These are phyloP conservation scores for Goniozus legneri DNA, from an alignment of 1,140 invertebrate species.

Conservation along the genomic window DNA sequence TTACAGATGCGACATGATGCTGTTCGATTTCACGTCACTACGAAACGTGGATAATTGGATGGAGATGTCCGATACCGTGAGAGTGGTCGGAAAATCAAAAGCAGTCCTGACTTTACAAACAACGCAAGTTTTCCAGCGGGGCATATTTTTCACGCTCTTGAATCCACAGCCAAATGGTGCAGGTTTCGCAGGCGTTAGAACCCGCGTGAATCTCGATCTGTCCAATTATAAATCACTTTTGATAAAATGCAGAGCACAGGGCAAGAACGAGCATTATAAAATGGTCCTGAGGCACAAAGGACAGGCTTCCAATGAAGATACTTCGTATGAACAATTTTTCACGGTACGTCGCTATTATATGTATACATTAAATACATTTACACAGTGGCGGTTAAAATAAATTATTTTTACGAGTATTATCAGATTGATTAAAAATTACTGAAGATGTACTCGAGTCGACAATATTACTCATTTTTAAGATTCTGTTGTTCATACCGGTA, in stretches of 20 bases:
- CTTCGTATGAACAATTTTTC: slow-evolving; percentile 67
- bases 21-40: slow-evolving; percentile 51
- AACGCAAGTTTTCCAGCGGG: slow-evolving; percentile 59
- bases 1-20: slow-evolving; percentile 25
- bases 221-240: slow-evolving; percentile 52
- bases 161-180: slow-evolving; percentile 70
- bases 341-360: no score
- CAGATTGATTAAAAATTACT: no score
- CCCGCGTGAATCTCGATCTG: slow-evolving; percentile 51
- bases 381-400: neutral
- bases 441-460: no score
- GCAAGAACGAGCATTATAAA: slow-evolving; percentile 58
- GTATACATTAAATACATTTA: slow-evolving; percentile 6
- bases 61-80: slow-evolving; percentile 65
- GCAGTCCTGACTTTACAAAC: slow-evolving; percentile 60
- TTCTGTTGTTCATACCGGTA: no score
- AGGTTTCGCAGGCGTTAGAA: slow-evolving; percentile 64
- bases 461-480: no score
- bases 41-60: slow-evolving; percentile 52
- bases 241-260: slow-evolving; percentile 60
- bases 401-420: slow-evolving; percentile 1
- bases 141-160: slow-evolving; percentile 64
- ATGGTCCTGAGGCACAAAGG: slow-evolving; percentile 61
- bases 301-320: slow-evolving; percentile 54
- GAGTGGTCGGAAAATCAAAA: slow-evolving; percentile 65